Evolutionary conservation across 2,113 vertebrate genomes (phyloP), one percentile per base, ranked within the genome.

Genomic region (Etia nguti): DNA sequence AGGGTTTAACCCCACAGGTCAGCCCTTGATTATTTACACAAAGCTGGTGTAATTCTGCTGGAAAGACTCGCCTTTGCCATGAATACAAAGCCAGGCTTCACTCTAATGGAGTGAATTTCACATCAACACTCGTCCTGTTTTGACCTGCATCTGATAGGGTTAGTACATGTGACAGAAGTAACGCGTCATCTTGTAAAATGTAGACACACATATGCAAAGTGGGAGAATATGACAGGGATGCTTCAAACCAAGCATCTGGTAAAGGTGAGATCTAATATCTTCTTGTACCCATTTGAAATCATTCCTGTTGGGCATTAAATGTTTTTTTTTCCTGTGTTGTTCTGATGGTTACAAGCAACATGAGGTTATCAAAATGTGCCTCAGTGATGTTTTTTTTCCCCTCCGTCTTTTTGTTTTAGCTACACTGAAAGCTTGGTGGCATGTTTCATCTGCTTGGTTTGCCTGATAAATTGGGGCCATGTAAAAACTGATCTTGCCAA

Each of bases 11-110:
- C 98, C 96, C 95, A 96, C 91, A 97, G 98, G 98, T 99, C 98
- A 98, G 96, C 96, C 96, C 97, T 97, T 98, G 97, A 98, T 99
- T 99, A 99, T 98, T 98, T 98, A 98, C 97, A 98, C 98, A 98
- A 98, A 97, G 97, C 97, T 95, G 94, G 95, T 97, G 96, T 98
- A 98, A 98, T 98, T 98, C 96, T 97, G 96, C 95, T 96, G 96
- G 96, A 97, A 98, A 98, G 97, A 97, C 91, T 96, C 93, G 95
- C 96, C 97, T 97, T 96, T 93, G 97, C 97, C 96, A 92, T 95
- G 93, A 96, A 97, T 97, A 97, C 97, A 97, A 97, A 97, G 96
- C 92, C 79, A 79, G 96, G 93, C 57, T 91, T 94, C 95, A 92
- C 94, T 96, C 95, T 95, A 96, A 96, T 95, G 95, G 96, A 97